Evolutionary conservation across 2,113 vertebrate genomes (phyloP).

Genomic region (Micromys minutus): DNA sequence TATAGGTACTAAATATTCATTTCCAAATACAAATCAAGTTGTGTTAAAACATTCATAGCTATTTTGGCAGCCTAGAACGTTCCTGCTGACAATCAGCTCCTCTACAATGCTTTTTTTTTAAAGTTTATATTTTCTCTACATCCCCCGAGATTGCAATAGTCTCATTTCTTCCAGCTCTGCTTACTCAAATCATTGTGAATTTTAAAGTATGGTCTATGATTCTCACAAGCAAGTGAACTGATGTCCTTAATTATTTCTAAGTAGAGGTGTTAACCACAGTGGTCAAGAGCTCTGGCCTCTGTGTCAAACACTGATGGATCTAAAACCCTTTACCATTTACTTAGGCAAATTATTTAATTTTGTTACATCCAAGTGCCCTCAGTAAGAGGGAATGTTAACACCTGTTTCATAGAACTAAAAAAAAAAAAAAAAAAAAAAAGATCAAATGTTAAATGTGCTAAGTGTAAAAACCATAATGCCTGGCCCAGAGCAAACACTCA

Average conservation of each 20-base stretch:
- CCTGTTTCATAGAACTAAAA: background rate
- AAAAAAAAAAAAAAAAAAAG: too few species aligned
- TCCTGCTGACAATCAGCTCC: background rate
- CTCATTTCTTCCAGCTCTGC: background rate
- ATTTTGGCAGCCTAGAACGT: conserved; percentile 5
- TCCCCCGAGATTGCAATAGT: background rate
- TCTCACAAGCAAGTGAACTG: background rate
- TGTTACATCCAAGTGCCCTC: background rate
- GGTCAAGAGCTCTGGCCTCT: background rate
- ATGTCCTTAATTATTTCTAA: conserved; percentile 7
- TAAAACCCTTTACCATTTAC: conserved; percentile 9
- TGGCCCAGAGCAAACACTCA: background rate
- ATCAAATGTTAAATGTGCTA: background rate
- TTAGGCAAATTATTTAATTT: background rate
- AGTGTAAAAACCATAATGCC: background rate
- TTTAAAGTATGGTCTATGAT: background rate
- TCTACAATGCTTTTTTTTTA: background rate
- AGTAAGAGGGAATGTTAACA: background rate
- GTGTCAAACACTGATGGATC: background rate
- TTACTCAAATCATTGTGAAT: conserved; percentile 3
- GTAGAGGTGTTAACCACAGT: background rate
- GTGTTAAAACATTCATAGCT: background rate
- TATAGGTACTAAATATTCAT: background rate
- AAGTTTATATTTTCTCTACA: background rate
- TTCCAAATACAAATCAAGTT: conserved; percentile 48